Evolutionary conservation across 2,888 invertebrate species (phyloP).

Genomic region (Horisme vitalbata): DNA sequence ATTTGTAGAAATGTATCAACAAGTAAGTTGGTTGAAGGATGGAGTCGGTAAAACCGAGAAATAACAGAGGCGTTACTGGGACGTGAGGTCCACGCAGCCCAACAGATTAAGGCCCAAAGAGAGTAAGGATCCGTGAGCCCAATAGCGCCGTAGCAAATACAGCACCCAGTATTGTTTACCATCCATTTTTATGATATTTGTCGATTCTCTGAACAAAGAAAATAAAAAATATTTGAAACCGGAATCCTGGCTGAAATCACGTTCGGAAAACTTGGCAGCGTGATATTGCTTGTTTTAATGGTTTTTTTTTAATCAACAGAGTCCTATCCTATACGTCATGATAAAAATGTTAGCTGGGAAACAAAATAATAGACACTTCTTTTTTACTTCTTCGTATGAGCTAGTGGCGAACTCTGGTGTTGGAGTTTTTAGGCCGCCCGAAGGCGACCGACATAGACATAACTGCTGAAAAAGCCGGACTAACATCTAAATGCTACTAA

Average conservation of each 20-base stretch:
- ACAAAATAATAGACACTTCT: too few relatives aligned
- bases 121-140: slow-evolving; percentile 66
- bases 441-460: too few relatives aligned
- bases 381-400: too few relatives aligned
- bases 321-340: too few relatives aligned
- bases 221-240: slow-evolving; percentile 64
- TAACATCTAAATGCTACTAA: too few relatives aligned
- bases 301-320: slow-evolving; percentile 1
- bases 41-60: slow-evolving; percentile 73
- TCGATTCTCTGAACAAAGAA: slow-evolving; percentile 45
- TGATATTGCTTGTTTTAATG: slow-evolving; percentile 12
- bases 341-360: too few relatives aligned
- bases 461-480: too few relatives aligned
- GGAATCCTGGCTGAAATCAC: slow-evolving; percentile 52
- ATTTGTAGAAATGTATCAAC: slow-evolving; percentile 8
- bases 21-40: slow-evolving; percentile 31
- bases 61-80: slow-evolving; percentile 61
- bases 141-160: slow-evolving; percentile 72
- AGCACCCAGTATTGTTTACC: slow-evolving; percentile 64
- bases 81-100: slow-evolving; percentile 67
- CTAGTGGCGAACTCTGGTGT: too few relatives aligned
- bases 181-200: slow-evolving; percentile 76
- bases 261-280: slow-evolving; percentile 37
- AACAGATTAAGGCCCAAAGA: slow-evolving; percentile 73
- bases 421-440: too few relatives aligned